phyloP scores from a whole-genome alignment of 2,113 vertebrate species.

The Penelope pileata region DNA sequence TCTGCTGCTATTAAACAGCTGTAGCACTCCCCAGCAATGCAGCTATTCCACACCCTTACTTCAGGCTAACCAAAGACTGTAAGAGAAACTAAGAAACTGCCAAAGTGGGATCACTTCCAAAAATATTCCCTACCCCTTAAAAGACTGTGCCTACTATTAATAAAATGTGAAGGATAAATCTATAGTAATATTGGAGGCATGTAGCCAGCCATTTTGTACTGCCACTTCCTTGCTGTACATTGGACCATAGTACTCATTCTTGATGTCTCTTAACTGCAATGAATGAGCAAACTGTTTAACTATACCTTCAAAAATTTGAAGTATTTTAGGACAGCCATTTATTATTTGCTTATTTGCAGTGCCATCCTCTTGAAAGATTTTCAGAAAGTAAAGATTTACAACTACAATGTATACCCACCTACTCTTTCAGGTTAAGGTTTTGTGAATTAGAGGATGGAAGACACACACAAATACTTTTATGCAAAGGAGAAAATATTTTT shows the following conservation, averaged over 20 bases:
- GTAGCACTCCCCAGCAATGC: neutral
- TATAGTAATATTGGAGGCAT: neutral
- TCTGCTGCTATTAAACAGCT: neutral
- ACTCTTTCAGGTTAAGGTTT: neutral
- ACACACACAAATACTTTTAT: neutral
- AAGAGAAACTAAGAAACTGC: neutral
- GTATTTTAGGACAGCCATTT: neutral
- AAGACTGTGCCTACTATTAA: neutral
- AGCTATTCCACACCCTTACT: neutral
- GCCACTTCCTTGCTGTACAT: neutral
- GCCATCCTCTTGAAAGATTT: neutral
- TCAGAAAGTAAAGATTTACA: neutral
- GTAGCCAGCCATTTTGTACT: rapidly evolving
- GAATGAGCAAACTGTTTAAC: neutral
- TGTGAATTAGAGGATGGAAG: neutral
- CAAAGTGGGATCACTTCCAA: neutral
- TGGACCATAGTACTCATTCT: neutral
- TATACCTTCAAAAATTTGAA: neutral
- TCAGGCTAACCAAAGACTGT: neutral
- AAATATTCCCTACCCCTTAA: neutral
- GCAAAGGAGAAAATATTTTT: neutral
- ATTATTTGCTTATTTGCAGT: neutral
- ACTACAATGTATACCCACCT: neutral
- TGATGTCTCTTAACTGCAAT: neutral
- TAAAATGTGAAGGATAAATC: neutral